Evolutionary conservation across 2,888 invertebrate genomes (phyloP).

Genomic region (Portevinia maculata): DNA sequence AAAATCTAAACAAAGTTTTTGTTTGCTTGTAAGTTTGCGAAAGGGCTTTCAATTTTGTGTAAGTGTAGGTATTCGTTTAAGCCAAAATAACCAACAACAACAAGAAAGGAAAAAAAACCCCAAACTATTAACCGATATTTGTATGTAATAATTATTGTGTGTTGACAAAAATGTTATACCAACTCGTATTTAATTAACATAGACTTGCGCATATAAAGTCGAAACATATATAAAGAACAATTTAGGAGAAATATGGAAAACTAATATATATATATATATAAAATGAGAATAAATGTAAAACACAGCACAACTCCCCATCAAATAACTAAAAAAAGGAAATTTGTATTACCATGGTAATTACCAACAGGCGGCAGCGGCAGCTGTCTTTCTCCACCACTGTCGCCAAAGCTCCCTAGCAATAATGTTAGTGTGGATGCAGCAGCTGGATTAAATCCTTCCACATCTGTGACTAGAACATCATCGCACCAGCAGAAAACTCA

Average conservation of each 20-base stretch:
- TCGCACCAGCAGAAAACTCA: constrained; percentile 15
- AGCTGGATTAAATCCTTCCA: constrained; percentile 11
- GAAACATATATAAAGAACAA: neutral
- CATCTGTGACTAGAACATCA: constrained; percentile 21
- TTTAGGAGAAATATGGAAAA: neutral
- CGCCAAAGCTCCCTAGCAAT: constrained; percentile 49
- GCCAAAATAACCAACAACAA: neutral
- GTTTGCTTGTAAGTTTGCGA: constrained; percentile 21
- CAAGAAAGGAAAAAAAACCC: neutral
- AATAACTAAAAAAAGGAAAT: constrained; percentile 38
- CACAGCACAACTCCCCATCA: constrained; percentile 23
- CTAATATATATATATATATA: neutral
- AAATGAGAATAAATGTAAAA: constrained; percentile 26
- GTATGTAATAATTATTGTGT: constrained; percentile 20
- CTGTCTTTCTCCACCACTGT: constrained; percentile 68
- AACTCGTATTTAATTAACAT: constrained; percentile 21
- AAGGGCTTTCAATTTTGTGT: constrained; percentile 1
- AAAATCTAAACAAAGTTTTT: neutral
- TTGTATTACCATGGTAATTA: constrained; percentile 45
- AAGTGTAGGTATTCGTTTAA: neutral
- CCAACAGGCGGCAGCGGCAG: constrained; percentile 46
- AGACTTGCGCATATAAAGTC: neutral
- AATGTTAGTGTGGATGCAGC: constrained; percentile 16
- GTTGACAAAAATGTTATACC: constrained; percentile 14
- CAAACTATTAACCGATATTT: constrained; percentile 1